A percentile compares a stretch with the other conserved stretches of the same genome.
These are phyloP conservation scores for Eupelmus urozonus DNA, from an alignment of 2,888 invertebrate species.

Conservation along the genomic window DNA sequence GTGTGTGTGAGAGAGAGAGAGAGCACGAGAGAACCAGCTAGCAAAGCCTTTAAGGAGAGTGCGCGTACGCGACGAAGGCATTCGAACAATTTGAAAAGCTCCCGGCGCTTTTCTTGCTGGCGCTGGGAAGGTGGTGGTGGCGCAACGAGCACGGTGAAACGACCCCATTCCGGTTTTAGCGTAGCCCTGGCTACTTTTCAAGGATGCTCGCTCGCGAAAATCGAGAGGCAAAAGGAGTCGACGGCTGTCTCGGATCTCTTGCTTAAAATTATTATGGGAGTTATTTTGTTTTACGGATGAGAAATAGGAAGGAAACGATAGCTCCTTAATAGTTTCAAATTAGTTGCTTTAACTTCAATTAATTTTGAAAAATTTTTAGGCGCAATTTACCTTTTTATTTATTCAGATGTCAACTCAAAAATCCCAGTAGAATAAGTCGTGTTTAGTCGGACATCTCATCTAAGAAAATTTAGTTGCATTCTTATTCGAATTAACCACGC, in stretches of 20 bases:
- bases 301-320: no score
- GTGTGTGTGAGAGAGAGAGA: background rate
- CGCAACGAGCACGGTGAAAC: background rate
- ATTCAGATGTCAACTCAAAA: no score
- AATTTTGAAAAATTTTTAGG: no score
- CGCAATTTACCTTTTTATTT: no score
- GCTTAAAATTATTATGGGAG: background rate
- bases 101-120: background rate
- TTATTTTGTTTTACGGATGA: background rate
- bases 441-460: no score
- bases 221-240: background rate
- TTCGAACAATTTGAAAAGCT: slow-evolving; percentile 14
- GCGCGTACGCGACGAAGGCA: slow-evolving; percentile 5
- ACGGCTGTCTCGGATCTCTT: background rate
- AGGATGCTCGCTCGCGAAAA: background rate
- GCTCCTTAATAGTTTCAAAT: no score
- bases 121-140: background rate
- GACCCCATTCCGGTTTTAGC: background rate
- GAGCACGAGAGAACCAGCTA: background rate
- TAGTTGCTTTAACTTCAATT: no score
- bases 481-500: no score
- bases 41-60: slow-evolving; percentile 18
- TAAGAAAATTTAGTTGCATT: no score
- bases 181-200: background rate
- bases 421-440: no score